Base-by-base conservation (phyloP, 2,113 vertebrate species). In the Columbina picui region DNA sequence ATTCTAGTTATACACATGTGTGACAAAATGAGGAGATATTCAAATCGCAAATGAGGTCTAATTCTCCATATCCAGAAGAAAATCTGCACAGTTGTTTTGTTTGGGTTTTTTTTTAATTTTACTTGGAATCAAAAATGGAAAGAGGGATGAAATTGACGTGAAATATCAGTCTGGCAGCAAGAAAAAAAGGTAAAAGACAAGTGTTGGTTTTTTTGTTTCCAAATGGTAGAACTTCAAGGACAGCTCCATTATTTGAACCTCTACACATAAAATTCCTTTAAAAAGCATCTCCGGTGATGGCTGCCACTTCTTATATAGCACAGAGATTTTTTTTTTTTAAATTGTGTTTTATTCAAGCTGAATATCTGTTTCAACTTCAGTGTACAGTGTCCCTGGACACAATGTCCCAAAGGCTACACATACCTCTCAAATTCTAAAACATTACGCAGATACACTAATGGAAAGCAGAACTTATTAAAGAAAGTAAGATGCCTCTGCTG, bases 1-100 rank as follows among this genome's bases (percentile, higher is more conserved):
- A 39, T 85, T 92, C 83, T 87, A 75, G 61, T 75, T 90, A 93
- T 70, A 77, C 52, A 52, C 55, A 82, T 93, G 36, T 90, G 45
- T 75, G 74, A 95, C 65, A 85, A 90, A 94, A 77, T 2, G 2
- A 90, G 39, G 20, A 85, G 30, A 79, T 27, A 87, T 8, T 85
- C n/a, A 85, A 92, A 90, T 9, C 73, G 30, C 36, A 96, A 86
- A 87, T 60, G 12, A 71, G 20, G 45, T 52, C 12, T 60, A 84
- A 64, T 53, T 90, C 55, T 86, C 60, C 70, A 5, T 17, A 94
- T 73, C 39, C 11, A 45, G 14, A 41, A 75, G 12, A 74, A 83
- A 78, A 92, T 23, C 5, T 59, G 38, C 56, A 67, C 14, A 84
- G 32, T 17, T 65, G 82, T 43, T 43, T 43, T 43, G 15, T 43